A percentile compares a stretch with the other conserved stretches of the same genome.
Conservation (phyloP, 2,113 vertebrate species). For the Oncorhynchus kisutch region DNA sequence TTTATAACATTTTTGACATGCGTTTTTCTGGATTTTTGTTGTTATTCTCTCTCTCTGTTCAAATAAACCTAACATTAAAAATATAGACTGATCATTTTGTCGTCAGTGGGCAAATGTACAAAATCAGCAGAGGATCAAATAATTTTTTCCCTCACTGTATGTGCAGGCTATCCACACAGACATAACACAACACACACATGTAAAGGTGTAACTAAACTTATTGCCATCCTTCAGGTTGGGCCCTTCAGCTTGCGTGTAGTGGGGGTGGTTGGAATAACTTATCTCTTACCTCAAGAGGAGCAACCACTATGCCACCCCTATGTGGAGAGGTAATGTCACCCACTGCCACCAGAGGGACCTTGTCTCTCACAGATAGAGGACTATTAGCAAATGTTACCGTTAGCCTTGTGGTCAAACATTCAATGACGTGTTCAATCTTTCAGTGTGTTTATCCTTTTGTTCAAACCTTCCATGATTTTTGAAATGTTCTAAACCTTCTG, state of each 20-base stretch:
- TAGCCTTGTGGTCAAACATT: too few relatives aligned
- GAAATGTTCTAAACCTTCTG: too few relatives aligned
- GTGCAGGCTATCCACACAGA: slow-evolving; percentile 76
- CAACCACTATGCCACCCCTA: slow-evolving; percentile 91
- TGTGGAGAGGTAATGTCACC: slow-evolving; percentile 84
- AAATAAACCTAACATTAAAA: too few relatives aligned
- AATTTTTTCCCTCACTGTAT: too few relatives aligned
- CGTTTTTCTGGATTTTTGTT: too few relatives aligned
- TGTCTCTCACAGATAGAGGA: background rate
- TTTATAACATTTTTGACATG: too few relatives aligned
- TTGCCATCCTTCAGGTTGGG: slow-evolving; percentile 75
- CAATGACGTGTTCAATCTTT: too few relatives aligned
- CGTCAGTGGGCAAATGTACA: too few relatives aligned
- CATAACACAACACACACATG: background rate
- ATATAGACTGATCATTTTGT: too few relatives aligned
- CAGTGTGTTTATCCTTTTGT: background rate
- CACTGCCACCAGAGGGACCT: slow-evolving; percentile 36
- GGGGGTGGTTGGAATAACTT: slow-evolving; percentile 94
- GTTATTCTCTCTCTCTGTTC: too few relatives aligned
- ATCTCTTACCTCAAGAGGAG: slow-evolving; percentile 95
- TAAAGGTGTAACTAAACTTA: background rate
- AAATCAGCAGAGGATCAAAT: too few relatives aligned
- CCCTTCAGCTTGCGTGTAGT: slow-evolving; percentile 96
- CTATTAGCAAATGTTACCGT: background rate
- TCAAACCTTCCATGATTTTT: too few relatives aligned